Base-by-base conservation (phyloP, 2,113 vertebrate genomes). In the Poeciliopsis prolifica region DNA sequence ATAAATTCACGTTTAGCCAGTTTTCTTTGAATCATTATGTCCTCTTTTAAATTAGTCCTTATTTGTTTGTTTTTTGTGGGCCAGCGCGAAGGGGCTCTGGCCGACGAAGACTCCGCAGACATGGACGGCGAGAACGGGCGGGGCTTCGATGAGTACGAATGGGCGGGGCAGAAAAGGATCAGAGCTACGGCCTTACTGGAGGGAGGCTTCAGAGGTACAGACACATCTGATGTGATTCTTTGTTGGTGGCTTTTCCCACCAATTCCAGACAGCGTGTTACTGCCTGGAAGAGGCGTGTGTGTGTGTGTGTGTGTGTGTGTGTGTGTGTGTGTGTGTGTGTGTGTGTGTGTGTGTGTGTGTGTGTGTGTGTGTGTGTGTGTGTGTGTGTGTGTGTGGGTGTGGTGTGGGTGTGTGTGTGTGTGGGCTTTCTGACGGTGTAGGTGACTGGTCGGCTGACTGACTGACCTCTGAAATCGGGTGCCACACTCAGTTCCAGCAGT, bases 161-260 rank as follows among this genome's bases (percentile, higher is more conserved):
- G 98, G 98, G 99, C 98, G 0, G 97, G 98, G 4, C 98, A 99
- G 95, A 99, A 99, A 92, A 95, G 98, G 94, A 97, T 99, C 95
- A 95, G 98, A 87, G 98, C 98, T 29, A 98, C 97, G 0, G 96
- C 98, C 51, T 95, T 99, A 75, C 92, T 99, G 92, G 98, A 99
- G 88, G 98, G 98, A 84, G 98, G 98, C 76, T 99, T 98, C 91
- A 95, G 98, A 96, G 98, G 98, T 99, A 94, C 5, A 15, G 2
- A 68, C 33, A 26, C 54, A 10, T 0, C 69, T 29, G 42, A 4
- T 67, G 48, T 24, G 35, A 5, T 26, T 15, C 26, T 15, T 33
- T 14, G 11, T 62, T 24, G 54, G 8, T 75, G 75, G 65, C 42
- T 28, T 67, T 75, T 63, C 69, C 4, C 7, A 2, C n/a, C 51